These are phyloP conservation scores for Phacellophora camtschatica DNA, from an alignment of 30 jellyfish, hydroid and myxozoan species.

Conservation along the genomic window DNA sequence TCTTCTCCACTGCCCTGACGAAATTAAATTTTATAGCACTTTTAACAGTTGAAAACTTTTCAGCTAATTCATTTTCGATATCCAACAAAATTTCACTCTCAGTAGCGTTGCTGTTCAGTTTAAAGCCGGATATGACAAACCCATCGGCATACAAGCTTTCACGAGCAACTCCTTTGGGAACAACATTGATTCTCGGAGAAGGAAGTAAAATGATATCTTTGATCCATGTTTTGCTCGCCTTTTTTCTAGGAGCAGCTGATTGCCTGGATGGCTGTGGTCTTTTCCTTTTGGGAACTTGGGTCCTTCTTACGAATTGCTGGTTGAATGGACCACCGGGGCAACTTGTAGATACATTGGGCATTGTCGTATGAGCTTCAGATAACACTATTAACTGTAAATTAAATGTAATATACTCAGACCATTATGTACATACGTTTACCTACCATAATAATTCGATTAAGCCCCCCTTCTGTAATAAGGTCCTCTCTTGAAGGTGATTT, in stretches of 20 bases:
- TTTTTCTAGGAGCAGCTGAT: background rate
- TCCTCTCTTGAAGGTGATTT: too few relatives aligned
- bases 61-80: background rate
- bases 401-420: too few relatives aligned
- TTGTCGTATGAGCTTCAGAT: too few relatives aligned
- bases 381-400: too few relatives aligned
- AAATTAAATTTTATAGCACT: background rate
- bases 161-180: background rate
- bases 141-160: background rate
- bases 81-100: background rate
- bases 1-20: constrained; percentile 1
- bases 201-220: constrained; percentile 2
- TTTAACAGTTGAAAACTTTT: background rate
- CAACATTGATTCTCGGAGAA: background rate
- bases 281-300: too few relatives aligned
- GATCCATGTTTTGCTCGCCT: background rate
- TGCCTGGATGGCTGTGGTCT: too few relatives aligned
- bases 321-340: too few relatives aligned
- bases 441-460: too few relatives aligned
- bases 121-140: background rate
- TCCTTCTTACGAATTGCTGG: too few relatives aligned
- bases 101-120: background rate
- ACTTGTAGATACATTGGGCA: too few relatives aligned
- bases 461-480: too few relatives aligned
- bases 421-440: too few relatives aligned